Base-by-base conservation (phyloP, 2,888 invertebrate species). In the Drosophila colorata region DNA sequence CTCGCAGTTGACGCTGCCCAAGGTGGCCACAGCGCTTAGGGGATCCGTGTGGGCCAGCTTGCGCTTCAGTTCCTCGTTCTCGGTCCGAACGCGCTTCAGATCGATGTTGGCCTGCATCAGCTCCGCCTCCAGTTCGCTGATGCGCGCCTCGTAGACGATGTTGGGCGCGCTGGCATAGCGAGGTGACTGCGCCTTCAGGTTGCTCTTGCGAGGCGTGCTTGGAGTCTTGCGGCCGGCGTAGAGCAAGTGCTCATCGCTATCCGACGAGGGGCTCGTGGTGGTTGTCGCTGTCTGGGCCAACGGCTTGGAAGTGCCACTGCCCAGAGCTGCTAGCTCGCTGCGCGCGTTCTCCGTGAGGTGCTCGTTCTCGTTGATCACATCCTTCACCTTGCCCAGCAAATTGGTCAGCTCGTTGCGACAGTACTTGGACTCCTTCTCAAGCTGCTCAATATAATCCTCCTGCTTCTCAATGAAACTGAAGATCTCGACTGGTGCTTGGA, bases 361-460 rank as follows among this genome's bases (percentile, higher is more conserved):
- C 84, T 97, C 96, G 84, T 97, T 97, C 92, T 97, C 97, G 8
- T 95, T 95, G 73, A 97, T 96, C 13, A 97, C 96, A 91, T 97
- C 97, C 90, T 96, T 96, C 4, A 97, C 97, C 93, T 97, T 97
- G 0, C 95, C 95, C 13, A 97, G 93, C 14, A 97, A 93, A 84
- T 95, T 95, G 74, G 95, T 94, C 7, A 97, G 92, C 91, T 97
- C 97, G 52, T 95, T 96, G 92, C 96, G 94, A 90, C 97, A 97
- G 88, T 96, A 96, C 85, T 95, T 95, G 38, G 97, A 96, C 92
- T 97, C 97, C 78, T 95, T 94, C 90, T 97, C 97, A 52, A 97
- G 91, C 90, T 97, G 97, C 72, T 97, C 96, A 51, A 97, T 97
- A 87, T 97, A 97, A 82, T 96, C 96, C 87, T 97, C 97, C 83